Evolutionary conservation across 2,797 vertebrate species (phyloP).

Genomic region (Malurus leucopterus): DNA sequence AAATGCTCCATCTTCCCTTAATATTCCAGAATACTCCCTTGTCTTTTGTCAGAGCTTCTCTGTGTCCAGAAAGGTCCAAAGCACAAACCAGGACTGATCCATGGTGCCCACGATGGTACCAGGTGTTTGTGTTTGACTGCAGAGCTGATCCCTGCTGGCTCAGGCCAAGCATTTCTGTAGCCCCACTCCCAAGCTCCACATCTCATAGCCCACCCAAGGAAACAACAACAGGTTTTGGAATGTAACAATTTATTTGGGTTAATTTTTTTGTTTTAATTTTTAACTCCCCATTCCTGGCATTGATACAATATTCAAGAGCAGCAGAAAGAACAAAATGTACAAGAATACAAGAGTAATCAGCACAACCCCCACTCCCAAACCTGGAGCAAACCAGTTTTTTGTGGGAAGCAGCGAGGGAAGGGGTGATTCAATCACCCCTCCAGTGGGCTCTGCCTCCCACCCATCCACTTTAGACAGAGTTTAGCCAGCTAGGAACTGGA

Average conservation of each 20-base stretch:
- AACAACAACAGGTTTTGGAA: slow-evolving; percentile 54
- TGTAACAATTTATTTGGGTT: slow-evolving; percentile 80
- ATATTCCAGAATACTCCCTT: neutral
- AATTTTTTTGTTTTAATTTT: slow-evolving; percentile 35
- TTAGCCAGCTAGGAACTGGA: slow-evolving; percentile 79
- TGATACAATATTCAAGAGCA: slow-evolving; percentile 80
- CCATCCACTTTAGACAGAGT: slow-evolving; percentile 63
- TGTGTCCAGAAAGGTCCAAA: neutral
- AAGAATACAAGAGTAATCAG: slow-evolving; percentile 73
- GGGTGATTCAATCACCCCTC: slow-evolving; percentile 22
- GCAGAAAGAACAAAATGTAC: slow-evolving; percentile 77
- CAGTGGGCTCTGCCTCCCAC: neutral
- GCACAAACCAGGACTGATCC: neutral
- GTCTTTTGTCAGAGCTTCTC: neutral
- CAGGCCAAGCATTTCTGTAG: neutral
- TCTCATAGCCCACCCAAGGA: neutral
- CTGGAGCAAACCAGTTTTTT: slow-evolving; percentile 58
- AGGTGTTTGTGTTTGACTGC: neutral
- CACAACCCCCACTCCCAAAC: slow-evolving; percentile 69
- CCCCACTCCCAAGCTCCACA: neutral
- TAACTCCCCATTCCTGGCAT: slow-evolving; percentile 76
- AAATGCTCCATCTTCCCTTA: neutral
- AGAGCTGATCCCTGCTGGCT: neutral
- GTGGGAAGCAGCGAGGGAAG: neutral
- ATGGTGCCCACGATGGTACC: fast-evolving